A percentile compares a stretch with the other conserved stretches of the same genome.
These are phyloP conservation scores for Megastigmus dorsalis DNA, from an alignment of 2,888 invertebrate genomes.

Conservation along the genomic window DNA sequence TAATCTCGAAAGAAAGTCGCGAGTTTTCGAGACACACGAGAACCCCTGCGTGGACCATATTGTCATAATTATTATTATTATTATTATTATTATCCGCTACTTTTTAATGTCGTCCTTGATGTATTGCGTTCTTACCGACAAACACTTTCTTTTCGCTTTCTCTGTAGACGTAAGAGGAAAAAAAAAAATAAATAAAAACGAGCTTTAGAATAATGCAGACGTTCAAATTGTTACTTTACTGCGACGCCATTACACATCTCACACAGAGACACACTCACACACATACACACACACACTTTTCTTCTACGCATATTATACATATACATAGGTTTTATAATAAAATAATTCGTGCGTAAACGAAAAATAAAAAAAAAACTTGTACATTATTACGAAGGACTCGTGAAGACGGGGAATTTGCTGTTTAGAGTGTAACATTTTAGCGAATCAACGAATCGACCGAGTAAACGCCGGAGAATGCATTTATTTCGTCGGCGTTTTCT, in stretches of 20 bases:
- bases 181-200: too few relatives aligned
- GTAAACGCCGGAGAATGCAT: neutral
- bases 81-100: constrained; percentile 14
- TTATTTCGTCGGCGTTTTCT: neutral
- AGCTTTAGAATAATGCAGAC: constrained; percentile 24
- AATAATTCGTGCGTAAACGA: constrained; percentile 1
- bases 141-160: constrained; percentile 5
- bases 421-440: constrained; percentile 46
- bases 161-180: constrained; percentile 2
- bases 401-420: constrained; percentile 11
- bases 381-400: constrained; percentile 37
- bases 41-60: constrained; percentile 33
- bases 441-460: constrained; percentile 45
- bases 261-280: too few relatives aligned
- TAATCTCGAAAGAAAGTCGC: constrained; percentile 12
- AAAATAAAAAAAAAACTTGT: constrained; percentile 23
- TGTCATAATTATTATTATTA: constrained; percentile 26
- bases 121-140: neutral
- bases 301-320: neutral
- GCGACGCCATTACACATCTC: too few relatives aligned
- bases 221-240: constrained; percentile 34
- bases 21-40: neutral
- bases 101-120: neutral
- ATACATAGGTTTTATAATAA: constrained; percentile 16
- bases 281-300: neutral